phyloP scores from a whole-genome alignment of 1,140 invertebrate genomes.

The Pogonus chalceus region DNA sequence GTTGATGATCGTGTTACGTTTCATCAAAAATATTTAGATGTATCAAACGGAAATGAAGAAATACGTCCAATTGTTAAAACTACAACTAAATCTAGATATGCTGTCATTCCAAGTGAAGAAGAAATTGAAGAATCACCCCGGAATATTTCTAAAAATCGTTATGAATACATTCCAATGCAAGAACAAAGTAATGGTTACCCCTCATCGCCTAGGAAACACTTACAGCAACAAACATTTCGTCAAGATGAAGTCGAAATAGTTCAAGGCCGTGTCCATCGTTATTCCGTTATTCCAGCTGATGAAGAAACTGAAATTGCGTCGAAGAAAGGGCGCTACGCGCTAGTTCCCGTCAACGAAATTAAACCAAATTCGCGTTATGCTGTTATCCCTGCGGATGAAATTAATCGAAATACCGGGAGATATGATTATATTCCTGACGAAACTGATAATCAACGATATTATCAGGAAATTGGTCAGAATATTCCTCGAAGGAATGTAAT shows the following conservation, averaged over 20 bases:
- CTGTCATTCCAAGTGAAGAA: constrained; percentile 8
- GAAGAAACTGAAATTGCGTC: constrained; percentile 34
- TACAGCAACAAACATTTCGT: constrained; percentile 14
- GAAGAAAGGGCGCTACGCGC: constrained; percentile 26
- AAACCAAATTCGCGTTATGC: constrained; percentile 33
- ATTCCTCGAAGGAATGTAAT: constrained; percentile 6
- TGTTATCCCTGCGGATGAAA: constrained; percentile 37
- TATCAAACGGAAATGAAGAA: background rate
- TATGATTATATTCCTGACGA: background rate
- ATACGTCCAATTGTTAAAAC: background rate
- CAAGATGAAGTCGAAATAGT: constrained; percentile 49
- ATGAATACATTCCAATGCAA: constrained; percentile 40
- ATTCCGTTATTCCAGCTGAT: constrained; percentile 48
- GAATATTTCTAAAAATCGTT: constrained; percentile 26
- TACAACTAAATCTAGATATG: constrained; percentile 13
- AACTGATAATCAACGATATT: constrained; percentile 7
- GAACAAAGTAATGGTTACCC: constrained; percentile 18
- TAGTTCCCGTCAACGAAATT: constrained; percentile 19
- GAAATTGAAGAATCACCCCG: background rate
- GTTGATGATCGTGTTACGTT: constrained; percentile 23
- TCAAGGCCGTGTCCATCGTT: constrained; percentile 46
- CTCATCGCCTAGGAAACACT: constrained; percentile 30
- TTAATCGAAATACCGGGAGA: constrained; percentile 9
- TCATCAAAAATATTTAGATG: background rate
- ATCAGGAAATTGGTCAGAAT: constrained; percentile 17